Conservation (phyloP, 1,140 invertebrate genomes). For the Platorchestia sp. region DNA sequence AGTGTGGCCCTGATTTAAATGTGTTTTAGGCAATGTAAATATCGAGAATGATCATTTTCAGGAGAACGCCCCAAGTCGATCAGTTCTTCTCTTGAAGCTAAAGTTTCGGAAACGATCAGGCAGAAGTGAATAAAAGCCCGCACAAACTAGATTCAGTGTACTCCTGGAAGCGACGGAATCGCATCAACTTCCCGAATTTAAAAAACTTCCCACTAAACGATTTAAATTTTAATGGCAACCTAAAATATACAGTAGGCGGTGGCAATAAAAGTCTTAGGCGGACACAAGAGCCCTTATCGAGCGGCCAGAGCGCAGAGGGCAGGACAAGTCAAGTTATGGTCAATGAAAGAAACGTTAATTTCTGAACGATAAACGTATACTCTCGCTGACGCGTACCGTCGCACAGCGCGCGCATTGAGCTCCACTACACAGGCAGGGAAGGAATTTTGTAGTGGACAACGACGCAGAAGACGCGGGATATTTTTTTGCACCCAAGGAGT, state of each 20-base stretch:
- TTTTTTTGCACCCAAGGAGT: neutral
- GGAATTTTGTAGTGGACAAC: neutral
- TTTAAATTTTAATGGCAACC: conserved; percentile 9
- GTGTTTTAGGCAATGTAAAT: neutral
- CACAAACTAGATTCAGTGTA: neutral
- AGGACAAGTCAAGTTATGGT: conserved; percentile 31
- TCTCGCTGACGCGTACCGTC: neutral
- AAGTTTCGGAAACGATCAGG: neutral
- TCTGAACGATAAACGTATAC: neutral
- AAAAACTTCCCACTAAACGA: neutral
- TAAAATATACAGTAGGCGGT: conserved; percentile 19
- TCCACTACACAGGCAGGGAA: neutral
- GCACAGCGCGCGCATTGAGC: neutral
- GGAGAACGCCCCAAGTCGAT: neutral
- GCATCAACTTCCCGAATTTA: neutral
- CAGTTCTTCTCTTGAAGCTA: neutral
- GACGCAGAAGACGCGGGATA: neutral
- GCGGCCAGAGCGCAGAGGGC: neutral
- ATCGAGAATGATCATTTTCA: neutral
- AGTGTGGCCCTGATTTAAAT: neutral
- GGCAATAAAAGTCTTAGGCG: neutral
- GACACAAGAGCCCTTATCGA: conserved; percentile 16
- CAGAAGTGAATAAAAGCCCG: neutral
- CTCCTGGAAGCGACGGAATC: neutral
- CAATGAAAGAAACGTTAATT: neutral